Evolutionary conservation across 2,888 invertebrate species (phyloP).

Genomic region (Metalampra italica): DNA sequence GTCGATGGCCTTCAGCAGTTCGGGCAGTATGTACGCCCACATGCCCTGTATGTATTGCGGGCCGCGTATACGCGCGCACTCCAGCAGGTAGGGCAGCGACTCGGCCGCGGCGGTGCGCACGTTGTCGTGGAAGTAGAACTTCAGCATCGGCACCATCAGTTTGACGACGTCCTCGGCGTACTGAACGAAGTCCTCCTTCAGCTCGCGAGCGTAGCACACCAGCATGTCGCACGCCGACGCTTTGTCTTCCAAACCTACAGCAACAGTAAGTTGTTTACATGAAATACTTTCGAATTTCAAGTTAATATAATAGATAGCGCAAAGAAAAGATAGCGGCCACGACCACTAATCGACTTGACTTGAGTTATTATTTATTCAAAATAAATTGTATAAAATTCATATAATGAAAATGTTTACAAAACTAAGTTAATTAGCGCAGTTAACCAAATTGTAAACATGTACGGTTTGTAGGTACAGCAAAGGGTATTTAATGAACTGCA

Average conservation of each 20-base stretch:
- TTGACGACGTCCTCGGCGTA: conserved; percentile 84
- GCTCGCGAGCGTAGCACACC: conserved; percentile 95
- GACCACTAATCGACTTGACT: too few species aligned
- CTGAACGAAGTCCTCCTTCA: conserved; percentile 86
- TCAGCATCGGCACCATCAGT: conserved; percentile 92
- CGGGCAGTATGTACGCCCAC: conserved; percentile 94
- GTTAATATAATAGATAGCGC: too few species aligned
- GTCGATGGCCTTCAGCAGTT: conserved; percentile 91
- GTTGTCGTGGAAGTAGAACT: conserved; percentile 96
- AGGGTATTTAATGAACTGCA: too few species aligned
- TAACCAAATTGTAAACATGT: too few species aligned
- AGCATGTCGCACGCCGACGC: conserved; percentile 98
- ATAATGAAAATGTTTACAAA: too few species aligned
- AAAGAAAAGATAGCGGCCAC: too few species aligned
- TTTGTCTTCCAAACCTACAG: conserved; percentile 92
- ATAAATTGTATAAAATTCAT: too few species aligned
- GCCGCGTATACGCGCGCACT: conserved; percentile 91
- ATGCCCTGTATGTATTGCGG: conserved; percentile 82
- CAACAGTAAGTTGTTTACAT: too few species aligned
- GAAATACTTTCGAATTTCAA: too few species aligned
- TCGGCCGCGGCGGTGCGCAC: conserved; percentile 96
- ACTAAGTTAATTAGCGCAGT: too few species aligned
- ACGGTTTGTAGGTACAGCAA: too few species aligned
- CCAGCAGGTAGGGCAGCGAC: conserved; percentile 91
- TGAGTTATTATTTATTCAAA: too few species aligned